Percentiles rank a stretch among this genome's conserved stretches.
phyloP scores from a whole-genome alignment of 2,888 invertebrate species.

The Gasteruption jaculator region DNA sequence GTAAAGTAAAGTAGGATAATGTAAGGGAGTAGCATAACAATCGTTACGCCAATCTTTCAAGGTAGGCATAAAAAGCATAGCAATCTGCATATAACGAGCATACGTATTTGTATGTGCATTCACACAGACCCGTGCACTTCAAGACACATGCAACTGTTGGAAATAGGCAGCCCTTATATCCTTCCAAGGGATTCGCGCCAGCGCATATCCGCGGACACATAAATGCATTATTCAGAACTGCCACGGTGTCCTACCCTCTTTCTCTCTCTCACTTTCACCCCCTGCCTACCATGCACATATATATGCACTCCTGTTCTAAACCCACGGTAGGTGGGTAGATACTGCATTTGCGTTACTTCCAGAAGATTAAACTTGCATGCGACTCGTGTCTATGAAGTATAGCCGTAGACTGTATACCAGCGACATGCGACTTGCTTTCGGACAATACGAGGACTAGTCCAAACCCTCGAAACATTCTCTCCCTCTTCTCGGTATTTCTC shows the following conservation, averaged over 20 bases:
- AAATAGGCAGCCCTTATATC: slow-evolving; percentile 29
- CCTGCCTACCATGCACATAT: too few species aligned
- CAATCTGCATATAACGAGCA: too few species aligned
- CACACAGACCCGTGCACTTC: too few species aligned
- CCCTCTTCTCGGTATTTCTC: neutral
- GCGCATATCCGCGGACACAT: slow-evolving; percentile 32
- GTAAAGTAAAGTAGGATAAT: too few species aligned
- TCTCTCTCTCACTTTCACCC: slow-evolving; percentile 6
- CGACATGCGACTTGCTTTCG: slow-evolving; percentile 44
- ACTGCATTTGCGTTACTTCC: slow-evolving; percentile 48
- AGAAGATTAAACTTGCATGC: slow-evolving; percentile 50
- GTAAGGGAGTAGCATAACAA: too few species aligned
- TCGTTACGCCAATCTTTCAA: too few species aligned
- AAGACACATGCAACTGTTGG: too few species aligned
- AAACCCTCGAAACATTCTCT: slow-evolving; percentile 16
- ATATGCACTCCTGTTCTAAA: neutral
- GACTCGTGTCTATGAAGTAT: slow-evolving; percentile 41
- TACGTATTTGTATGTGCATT: too few species aligned
- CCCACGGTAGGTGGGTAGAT: slow-evolving; percentile 16
- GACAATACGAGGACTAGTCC: slow-evolving; percentile 35
- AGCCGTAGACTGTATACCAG: slow-evolving; percentile 34
- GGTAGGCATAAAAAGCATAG: too few species aligned
- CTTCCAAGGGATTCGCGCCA: slow-evolving; percentile 31
- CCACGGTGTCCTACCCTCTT: slow-evolving; percentile 23
- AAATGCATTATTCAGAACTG: slow-evolving; percentile 44